phyloP scores from a whole-genome alignment of 2,888 invertebrate genomes.

The Erebia ligea region DNA sequence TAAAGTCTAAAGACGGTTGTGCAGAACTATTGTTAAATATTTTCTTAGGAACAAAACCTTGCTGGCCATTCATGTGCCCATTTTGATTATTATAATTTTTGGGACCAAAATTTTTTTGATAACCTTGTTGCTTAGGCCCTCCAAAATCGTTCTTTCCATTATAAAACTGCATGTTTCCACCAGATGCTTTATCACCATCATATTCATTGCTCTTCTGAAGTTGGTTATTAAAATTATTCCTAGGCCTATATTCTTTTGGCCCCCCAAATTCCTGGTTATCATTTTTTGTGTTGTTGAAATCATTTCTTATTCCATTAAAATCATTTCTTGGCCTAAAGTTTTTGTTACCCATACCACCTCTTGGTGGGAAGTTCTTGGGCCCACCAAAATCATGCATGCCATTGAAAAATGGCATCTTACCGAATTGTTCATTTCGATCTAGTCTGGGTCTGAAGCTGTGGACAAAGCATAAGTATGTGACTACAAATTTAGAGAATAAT shows the following conservation, averaged over 20 bases:
- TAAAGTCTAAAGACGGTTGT: slow-evolving; percentile 65
- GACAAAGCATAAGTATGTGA: slow-evolving; percentile 27
- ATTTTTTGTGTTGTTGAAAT: slow-evolving; percentile 66
- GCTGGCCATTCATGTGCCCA: slow-evolving; percentile 58
- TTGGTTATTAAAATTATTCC: slow-evolving; percentile 73
- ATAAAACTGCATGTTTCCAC: slow-evolving; percentile 74
- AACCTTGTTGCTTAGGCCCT: slow-evolving; percentile 72
- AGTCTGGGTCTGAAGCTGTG: slow-evolving; percentile 84
- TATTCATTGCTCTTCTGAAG: slow-evolving; percentile 68
- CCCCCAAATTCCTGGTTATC: slow-evolving; percentile 76
- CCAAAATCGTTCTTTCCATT: slow-evolving; percentile 76
- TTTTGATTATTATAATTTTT: slow-evolving; percentile 70
- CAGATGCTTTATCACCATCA: slow-evolving; percentile 64
- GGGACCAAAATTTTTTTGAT: slow-evolving; percentile 68
- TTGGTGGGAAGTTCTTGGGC: slow-evolving; percentile 76
- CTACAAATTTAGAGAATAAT: not conserved
- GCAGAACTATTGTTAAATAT: slow-evolving; percentile 60
- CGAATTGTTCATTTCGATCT: slow-evolving; percentile 86
- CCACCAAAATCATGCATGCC: slow-evolving; percentile 76
- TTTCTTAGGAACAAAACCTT: slow-evolving; percentile 68
- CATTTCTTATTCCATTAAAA: slow-evolving; percentile 76
- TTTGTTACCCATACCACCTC: slow-evolving; percentile 71
- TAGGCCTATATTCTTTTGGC: slow-evolving; percentile 73
- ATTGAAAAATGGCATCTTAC: slow-evolving; percentile 80
- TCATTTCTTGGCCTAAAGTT: slow-evolving; percentile 78